Conservation (phyloP, 2,797 vertebrate genomes). For the Vipera latastei region DNA sequence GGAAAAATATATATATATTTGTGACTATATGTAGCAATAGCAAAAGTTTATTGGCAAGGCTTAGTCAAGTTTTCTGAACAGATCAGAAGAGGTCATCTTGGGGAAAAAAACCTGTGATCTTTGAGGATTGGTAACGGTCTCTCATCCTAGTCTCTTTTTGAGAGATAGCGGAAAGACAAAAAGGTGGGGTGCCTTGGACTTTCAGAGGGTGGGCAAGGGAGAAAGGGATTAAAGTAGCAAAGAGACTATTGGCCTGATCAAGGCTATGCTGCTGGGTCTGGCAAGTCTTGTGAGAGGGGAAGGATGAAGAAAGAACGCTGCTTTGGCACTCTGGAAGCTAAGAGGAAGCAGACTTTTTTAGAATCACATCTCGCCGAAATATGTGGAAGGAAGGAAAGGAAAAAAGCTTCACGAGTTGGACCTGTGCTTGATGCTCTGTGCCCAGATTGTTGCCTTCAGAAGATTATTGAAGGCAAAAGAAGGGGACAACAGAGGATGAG, state of each 20-base stretch:
- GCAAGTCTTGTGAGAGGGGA: not conserved
- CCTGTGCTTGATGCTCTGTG: not conserved
- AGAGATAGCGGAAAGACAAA: not conserved
- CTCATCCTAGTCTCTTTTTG: not conserved
- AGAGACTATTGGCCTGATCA: not conserved
- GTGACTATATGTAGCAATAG: not conserved
- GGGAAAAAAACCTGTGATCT: not conserved
- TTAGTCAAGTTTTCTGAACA: not conserved
- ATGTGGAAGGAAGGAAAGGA: not conserved
- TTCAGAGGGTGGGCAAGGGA: not conserved
- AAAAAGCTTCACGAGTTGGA: not conserved
- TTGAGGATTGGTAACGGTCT: not conserved
- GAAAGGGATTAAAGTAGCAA: not conserved
- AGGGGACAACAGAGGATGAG: not conserved
- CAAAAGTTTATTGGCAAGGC: not conserved
- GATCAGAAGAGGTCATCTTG: not conserved
- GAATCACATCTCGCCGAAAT: not conserved
- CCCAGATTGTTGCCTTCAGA: not conserved
- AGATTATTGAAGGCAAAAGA: not conserved
- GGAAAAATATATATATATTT: not conserved
- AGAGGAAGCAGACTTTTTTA: not conserved
- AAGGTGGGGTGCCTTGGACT: not conserved
- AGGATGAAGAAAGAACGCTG: not conserved
- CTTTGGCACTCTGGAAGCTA: not conserved
- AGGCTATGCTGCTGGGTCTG: not conserved